Evolutionary conservation across 2,797 vertebrate species (phyloP).

Genomic region (Enteromius viviparus): DNA sequence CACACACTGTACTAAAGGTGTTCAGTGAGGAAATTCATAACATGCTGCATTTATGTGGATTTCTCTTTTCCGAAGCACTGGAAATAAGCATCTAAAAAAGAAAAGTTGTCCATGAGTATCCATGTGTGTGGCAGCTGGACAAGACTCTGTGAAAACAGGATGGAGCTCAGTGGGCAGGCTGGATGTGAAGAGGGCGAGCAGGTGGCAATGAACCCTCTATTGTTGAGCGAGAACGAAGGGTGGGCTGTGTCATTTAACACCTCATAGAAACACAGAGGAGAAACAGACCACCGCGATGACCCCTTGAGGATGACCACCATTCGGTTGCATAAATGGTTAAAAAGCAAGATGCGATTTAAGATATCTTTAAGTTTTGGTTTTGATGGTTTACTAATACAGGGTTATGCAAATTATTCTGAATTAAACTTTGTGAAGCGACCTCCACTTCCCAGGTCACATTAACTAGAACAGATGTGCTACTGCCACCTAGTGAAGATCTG

Average conservation of each 20-base stretch:
- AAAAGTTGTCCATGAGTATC: neutral
- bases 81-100: neutral
- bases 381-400: neutral
- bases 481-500: slow-evolving; percentile 53
- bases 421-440: neutral
- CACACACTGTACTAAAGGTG: neutral
- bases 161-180: slow-evolving; percentile 11
- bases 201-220: slow-evolving; percentile 47
- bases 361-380: neutral
- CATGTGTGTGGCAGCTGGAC: neutral
- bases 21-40: neutral
- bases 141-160: slow-evolving; percentile 50
- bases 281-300: slow-evolving; percentile 12
- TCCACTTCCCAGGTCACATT: neutral
- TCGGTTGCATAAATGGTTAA: neutral
- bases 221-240: slow-evolving; percentile 34
- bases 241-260: slow-evolving; percentile 24
- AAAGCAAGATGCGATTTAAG: neutral
- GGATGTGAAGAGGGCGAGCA: slow-evolving; percentile 39
- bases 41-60: neutral
- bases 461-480: slow-evolving; percentile 1
- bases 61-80: neutral
- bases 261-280: slow-evolving; percentile 32
- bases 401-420: neutral
- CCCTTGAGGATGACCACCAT: slow-evolving; percentile 14